Conservation (phyloP, 2,797 vertebrate species). For the Sarcophilus harrisii region DNA sequence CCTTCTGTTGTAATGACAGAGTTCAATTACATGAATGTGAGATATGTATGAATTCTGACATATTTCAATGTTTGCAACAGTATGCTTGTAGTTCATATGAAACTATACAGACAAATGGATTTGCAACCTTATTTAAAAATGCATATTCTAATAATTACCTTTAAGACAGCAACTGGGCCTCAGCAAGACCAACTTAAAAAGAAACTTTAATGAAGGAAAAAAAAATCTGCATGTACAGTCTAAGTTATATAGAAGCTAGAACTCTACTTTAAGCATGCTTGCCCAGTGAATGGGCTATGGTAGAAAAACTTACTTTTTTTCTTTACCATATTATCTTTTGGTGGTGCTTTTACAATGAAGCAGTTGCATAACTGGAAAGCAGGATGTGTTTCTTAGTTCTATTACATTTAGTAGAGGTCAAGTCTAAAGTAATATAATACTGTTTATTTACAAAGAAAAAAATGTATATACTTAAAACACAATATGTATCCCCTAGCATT, state of each 20-base stretch:
- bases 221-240: constrained; percentile 74
- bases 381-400: constrained; percentile 82
- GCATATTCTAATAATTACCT: constrained; percentile 85
- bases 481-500: constrained; percentile 76
- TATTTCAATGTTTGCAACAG: constrained; percentile 82
- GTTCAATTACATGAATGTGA: constrained; percentile 87
- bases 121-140: constrained; percentile 84
- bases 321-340: constrained; percentile 56
- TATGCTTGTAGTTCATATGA: constrained; percentile 82
- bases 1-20: constrained; percentile 85
- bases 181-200: constrained; percentile 81
- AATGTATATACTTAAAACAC: constrained; percentile 81
- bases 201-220: constrained; percentile 76
- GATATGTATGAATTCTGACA: constrained; percentile 87
- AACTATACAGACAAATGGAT: constrained; percentile 84
- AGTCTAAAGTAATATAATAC: constrained; percentile 81
- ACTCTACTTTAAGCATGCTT: constrained; percentile 83
- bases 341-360: constrained; percentile 83
- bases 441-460: constrained; percentile 84
- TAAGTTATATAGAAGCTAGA: constrained; percentile 80
- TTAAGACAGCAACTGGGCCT: constrained; percentile 84
- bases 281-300: constrained; percentile 73
- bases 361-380: constrained; percentile 82
- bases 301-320: constrained; percentile 78
- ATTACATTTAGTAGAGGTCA: constrained; percentile 81